Base-by-base conservation (phyloP, 2,797 vertebrate species). In the Microhierax caerulescens region DNA sequence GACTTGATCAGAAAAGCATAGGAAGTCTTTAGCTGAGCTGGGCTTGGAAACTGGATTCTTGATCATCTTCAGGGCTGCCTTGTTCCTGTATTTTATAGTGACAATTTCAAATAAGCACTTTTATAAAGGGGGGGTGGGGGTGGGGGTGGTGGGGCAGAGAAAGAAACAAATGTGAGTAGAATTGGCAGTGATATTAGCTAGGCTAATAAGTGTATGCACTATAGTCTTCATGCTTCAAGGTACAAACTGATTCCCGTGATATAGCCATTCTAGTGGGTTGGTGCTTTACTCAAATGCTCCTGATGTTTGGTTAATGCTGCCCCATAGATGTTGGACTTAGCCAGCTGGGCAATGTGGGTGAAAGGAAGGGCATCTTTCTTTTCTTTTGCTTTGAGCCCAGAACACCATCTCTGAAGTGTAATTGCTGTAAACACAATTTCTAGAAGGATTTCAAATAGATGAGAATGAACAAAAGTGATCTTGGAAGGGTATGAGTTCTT, bases 381-480 rank as follows among this genome's bases (percentile, higher is more conserved):
- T 78, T 67, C 60, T 94, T 88, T 75, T 59, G 24, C 27, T 61
- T 87, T 82, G 79, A 91, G 36, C 39, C 43, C 39, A 53, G 85
- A 80, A 91, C 2, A 2, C 27, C 69, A 11, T 51, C 36, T 92
- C 37, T 79, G 50, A 90, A 93, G 22, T 2, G 1, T 7, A 80
- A 18, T 34, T 70, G 43, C 47, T 93, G 67, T 89, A 78, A 87
- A 86, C 73, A 34, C 47, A 80, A 37, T 85, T 94, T 96, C 92
- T 95, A 95, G 65, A 96, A 93, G 34, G 75, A 92, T 91, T 91
- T 90, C 57, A 95, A 88, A 93, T 54, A 88, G 64, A 79, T 72
- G 57, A 92, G 47, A 75, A 83, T 36, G 2, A 16, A 63, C 68
- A 73, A 74, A 37, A 82, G n/a, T 23, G 20, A 13, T 47, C 85